Evolutionary conservation across 2,888 invertebrate genomes (phyloP).

Genomic region (Andrena bucephala): DNA sequence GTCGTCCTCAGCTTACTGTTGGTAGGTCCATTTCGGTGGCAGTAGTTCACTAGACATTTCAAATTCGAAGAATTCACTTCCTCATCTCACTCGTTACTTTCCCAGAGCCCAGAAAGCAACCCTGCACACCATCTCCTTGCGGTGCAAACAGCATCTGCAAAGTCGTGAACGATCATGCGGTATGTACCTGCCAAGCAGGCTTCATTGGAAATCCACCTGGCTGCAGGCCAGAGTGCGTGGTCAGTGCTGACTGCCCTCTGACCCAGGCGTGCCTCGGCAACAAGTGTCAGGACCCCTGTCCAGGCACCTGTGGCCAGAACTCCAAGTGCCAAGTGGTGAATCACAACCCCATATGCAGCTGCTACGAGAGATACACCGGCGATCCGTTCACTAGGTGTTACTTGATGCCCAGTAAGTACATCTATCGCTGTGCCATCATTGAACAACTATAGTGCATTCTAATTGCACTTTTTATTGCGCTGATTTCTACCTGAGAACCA

Average conservation of each 20-base stretch:
- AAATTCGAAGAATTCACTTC: too few relatives aligned
- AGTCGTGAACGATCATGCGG: conserved; percentile 89
- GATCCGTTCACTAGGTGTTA: conserved; percentile 90
- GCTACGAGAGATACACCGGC: conserved; percentile 90
- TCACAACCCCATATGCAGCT: conserved; percentile 93
- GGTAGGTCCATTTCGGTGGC: conserved; percentile 54
- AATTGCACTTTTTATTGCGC: too few relatives aligned
- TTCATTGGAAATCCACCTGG: conserved; percentile 92
- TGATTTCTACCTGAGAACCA: background rate
- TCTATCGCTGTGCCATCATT: background rate
- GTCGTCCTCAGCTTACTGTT: conserved; percentile 85
- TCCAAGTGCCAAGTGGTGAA: conserved; percentile 93
- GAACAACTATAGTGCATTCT: too few relatives aligned
- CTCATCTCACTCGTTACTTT: background rate
- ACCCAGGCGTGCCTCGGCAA: conserved; percentile 91
- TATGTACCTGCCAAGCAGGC: conserved; percentile 90
- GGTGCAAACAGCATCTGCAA: conserved; percentile 92
- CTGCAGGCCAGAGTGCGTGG: conserved; percentile 93
- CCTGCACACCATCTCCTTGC: conserved; percentile 92
- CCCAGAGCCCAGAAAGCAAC: conserved; percentile 77
- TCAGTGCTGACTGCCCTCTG: conserved; percentile 91
- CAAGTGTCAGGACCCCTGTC: conserved; percentile 92
- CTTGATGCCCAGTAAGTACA: conserved; percentile 85
- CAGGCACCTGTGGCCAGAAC: conserved; percentile 92
- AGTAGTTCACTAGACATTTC: background rate